Percentiles rank a stretch among this genome's conserved stretches.
Conservation (phyloP, 2,797 vertebrate genomes). For the Myotis findleyi region DNA sequence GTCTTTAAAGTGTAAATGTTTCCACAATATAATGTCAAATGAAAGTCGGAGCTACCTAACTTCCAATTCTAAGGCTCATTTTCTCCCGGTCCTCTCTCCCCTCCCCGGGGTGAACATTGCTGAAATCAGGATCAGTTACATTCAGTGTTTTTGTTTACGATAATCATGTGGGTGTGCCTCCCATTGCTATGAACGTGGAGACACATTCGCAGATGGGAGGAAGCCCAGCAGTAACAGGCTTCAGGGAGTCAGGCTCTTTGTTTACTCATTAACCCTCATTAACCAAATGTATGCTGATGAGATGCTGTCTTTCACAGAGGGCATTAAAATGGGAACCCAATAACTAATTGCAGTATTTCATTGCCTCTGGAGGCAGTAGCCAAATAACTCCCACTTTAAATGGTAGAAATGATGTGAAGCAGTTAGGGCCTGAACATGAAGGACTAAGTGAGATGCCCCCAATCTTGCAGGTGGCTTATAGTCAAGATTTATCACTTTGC, state of each 20-base stretch:
- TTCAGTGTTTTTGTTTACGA: neutral
- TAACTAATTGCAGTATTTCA: neutral
- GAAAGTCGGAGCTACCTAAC: neutral
- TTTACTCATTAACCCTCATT: constrained; percentile 47
- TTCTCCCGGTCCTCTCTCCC: neutral
- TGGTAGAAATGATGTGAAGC: neutral
- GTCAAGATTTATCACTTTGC: constrained; percentile 16
- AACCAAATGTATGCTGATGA: constrained; percentile 35
- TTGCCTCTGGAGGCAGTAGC: neutral
- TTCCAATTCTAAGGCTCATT: neutral
- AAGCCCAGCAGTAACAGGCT: neutral
- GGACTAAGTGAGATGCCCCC: neutral
- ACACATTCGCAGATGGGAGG: neutral
- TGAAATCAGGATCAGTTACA: neutral
- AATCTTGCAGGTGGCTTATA: neutral
- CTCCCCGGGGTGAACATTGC: neutral
- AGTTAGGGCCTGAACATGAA: neutral
- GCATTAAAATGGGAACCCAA: constrained; percentile 14
- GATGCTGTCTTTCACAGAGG: constrained; percentile 3
- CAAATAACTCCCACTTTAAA: constrained; percentile 42
- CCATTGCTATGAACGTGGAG: neutral
- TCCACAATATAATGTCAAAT: neutral
- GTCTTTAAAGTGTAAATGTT: neutral
- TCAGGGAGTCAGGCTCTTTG: neutral
- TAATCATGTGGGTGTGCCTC: neutral